A percentile compares a stretch with the other conserved stretches of the same genome.
Evolutionary conservation across 1,140 invertebrate genomes (phyloP).

Genomic region (Pissodes strobi): DNA sequence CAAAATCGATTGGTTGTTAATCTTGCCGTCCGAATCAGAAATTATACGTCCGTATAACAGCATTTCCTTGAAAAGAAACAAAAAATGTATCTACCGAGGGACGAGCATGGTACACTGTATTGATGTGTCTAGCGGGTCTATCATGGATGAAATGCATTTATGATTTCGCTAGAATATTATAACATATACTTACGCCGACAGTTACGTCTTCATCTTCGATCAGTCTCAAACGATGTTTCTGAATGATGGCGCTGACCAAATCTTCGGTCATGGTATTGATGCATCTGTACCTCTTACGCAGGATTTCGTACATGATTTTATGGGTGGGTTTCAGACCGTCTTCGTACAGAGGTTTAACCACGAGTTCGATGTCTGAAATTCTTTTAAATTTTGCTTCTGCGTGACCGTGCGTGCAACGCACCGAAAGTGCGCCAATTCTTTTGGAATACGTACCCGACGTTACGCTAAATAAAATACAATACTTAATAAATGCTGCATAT

Average conservation of each 20-base stretch:
- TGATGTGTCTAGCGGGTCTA: no score
- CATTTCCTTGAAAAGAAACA: conserved; percentile 46
- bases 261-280: conserved; percentile 36
- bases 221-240: conserved; percentile 38
- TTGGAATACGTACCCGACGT: conserved; percentile 32
- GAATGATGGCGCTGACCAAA: conserved; percentile 33
- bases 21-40: conserved; percentile 71
- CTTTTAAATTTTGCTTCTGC: conserved; percentile 29
- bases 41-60: conserved; percentile 71
- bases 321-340: conserved; percentile 27
- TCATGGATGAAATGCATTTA: no score
- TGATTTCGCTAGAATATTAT: background rate
- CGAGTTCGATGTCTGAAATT: background rate
- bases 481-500: no score
- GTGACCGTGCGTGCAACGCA: conserved; percentile 32
- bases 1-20: conserved; percentile 70
- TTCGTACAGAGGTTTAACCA: conserved; percentile 26
- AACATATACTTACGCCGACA: conserved; percentile 29
- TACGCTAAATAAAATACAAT: no score
- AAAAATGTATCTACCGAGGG: background rate
- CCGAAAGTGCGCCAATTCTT: conserved; percentile 36
- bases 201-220: conserved; percentile 40
- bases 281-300: conserved; percentile 31
- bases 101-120: no score
- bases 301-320: conserved; percentile 44